Percentiles rank a stretch among this genome's conserved stretches.
These are phyloP conservation scores for Ptychadena robeensis DNA, from an alignment of 2,797 vertebrate species.

Conservation along the genomic window DNA sequence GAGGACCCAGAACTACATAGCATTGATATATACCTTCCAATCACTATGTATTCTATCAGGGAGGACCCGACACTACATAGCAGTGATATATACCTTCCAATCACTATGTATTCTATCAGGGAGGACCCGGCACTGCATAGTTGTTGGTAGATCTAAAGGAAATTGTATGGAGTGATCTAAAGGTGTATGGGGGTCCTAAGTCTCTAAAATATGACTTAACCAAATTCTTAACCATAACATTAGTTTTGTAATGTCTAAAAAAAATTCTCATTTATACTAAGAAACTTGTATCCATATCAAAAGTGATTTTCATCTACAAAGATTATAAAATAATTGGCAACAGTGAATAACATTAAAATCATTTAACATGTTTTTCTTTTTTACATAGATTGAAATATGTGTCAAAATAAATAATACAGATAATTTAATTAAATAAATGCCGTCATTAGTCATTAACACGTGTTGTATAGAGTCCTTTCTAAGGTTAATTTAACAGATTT, in stretches of 20 bases:
- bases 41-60: too few species aligned
- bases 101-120: too few species aligned
- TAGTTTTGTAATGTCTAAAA: background rate
- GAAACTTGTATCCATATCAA: background rate
- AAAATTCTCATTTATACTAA: background rate
- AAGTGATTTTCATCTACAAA: background rate
- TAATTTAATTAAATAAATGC: slow-evolving; percentile 34
- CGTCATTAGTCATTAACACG: slow-evolving; percentile 6
- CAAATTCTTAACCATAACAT: background rate
- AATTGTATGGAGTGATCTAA: too few species aligned
- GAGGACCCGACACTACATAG: too few species aligned
- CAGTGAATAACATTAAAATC: slow-evolving; percentile 3
- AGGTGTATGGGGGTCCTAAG: too few species aligned
- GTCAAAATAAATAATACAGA: slow-evolving; percentile 43
- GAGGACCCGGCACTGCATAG: too few species aligned
- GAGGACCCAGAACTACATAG: too few species aligned
- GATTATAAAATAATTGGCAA: background rate
- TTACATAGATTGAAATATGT: slow-evolving; percentile 28
- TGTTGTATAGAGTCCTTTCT: slow-evolving; percentile 34
- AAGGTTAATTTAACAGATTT: slow-evolving; percentile 47
- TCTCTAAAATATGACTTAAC: too few species aligned
- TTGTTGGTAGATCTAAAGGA: too few species aligned
- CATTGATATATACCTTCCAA: too few species aligned
- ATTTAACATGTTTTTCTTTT: slow-evolving; percentile 30
- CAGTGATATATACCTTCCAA: too few species aligned